Percentiles rank a stretch among this genome's conserved stretches.
Evolutionary conservation across 2,888 invertebrate genomes (phyloP).

Genomic region (Nebria brevicollis): DNA sequence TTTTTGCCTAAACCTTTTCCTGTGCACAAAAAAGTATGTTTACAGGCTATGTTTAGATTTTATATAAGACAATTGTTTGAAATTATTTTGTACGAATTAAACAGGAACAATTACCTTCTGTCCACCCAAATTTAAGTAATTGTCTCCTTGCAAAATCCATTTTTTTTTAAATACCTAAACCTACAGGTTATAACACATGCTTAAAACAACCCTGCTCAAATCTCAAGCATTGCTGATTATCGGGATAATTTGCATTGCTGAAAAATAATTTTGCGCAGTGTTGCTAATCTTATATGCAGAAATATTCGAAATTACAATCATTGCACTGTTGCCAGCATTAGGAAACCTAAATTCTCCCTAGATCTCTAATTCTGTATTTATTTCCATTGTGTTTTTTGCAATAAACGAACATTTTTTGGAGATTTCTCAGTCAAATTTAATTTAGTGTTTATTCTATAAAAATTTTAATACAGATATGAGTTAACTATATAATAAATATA

Average conservation of each 20-base stretch:
- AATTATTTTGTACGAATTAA: background rate
- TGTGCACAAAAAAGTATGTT: conserved; percentile 56
- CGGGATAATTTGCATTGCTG: too few relatives aligned
- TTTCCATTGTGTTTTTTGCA: background rate
- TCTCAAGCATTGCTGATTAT: background rate
- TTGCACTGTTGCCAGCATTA: too few relatives aligned
- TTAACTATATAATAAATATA: background rate
- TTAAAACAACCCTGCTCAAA: background rate
- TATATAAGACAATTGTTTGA: background rate
- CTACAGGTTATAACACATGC: conserved; percentile 30
- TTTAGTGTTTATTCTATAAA: background rate
- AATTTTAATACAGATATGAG: background rate
- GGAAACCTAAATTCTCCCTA: background rate
- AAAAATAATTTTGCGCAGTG: background rate
- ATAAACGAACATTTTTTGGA: background rate
- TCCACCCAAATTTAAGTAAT: conserved; percentile 82
- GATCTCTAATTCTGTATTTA: background rate
- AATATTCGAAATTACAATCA: background rate
- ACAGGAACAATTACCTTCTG: conserved; percentile 65
- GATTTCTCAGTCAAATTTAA: background rate
- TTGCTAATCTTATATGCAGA: background rate
- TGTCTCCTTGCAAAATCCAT: conserved; percentile 80
- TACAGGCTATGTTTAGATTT: background rate
- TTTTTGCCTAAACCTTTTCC: conserved; percentile 87
- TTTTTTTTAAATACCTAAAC: conserved; percentile 37